These are phyloP conservation scores for Drosophila paranaensis DNA, from an alignment of 2,888 invertebrate genomes.

Conservation along the genomic window DNA sequence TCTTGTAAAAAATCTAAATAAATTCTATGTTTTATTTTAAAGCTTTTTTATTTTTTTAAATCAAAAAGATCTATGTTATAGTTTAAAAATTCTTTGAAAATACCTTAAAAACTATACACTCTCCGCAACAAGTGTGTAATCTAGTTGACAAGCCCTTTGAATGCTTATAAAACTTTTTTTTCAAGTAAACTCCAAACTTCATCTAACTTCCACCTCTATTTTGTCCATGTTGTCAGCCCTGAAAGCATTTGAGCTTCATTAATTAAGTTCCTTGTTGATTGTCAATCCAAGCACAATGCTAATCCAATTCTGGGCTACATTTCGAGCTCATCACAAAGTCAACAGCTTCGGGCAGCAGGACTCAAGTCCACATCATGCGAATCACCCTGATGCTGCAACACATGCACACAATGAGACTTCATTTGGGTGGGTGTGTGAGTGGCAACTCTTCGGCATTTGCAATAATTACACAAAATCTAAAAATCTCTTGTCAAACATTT, in stretches of 20 bases:
- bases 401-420: slow-evolving; percentile 46
- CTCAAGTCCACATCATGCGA: background rate
- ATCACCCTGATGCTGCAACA: slow-evolving; percentile 22
- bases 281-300: slow-evolving; percentile 23
- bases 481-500: slow-evolving; percentile 63
- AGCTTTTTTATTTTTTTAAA: no score
- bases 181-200: background rate
- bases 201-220: background rate
- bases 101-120: no score
- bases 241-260: slow-evolving; percentile 42
- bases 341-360: slow-evolving; percentile 25
- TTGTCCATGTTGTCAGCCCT: background rate
- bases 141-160: background rate
- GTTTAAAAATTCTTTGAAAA: no score
- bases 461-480: slow-evolving; percentile 62
- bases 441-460: slow-evolving; percentile 44
- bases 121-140: no score
- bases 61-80: no score
- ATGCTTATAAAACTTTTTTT: background rate
- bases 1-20: no score
- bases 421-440: slow-evolving; percentile 15
- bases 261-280: slow-evolving; percentile 41
- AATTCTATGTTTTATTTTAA: no score
- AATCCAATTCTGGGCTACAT: slow-evolving; percentile 43
- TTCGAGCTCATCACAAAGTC: slow-evolving; percentile 50